A percentile compares a stretch with the other conserved stretches of the same genome.
Evolutionary conservation across 2,113 vertebrate genomes (phyloP).

Genomic region (Microcebus tavaratra): DNA sequence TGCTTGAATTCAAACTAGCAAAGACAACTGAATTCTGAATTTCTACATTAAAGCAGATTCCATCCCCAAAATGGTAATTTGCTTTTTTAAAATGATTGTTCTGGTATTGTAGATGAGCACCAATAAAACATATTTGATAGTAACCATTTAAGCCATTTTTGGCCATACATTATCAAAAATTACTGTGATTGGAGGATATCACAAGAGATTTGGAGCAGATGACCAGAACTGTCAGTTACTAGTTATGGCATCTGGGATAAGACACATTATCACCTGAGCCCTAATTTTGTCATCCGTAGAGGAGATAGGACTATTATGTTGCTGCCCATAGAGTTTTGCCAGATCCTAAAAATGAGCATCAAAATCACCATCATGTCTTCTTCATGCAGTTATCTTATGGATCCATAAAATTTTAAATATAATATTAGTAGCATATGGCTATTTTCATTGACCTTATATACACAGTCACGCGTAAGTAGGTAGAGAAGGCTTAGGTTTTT

Average conservation of each 20-base stretch:
- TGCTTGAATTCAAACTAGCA: background rate
- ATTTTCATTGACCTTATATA: background rate
- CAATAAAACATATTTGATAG: background rate
- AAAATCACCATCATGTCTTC: background rate
- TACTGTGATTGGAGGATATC: background rate
- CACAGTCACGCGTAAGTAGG: background rate
- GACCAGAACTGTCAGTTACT: background rate
- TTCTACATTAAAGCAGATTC: background rate
- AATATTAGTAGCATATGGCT: background rate
- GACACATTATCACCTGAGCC: background rate
- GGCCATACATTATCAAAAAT: background rate
- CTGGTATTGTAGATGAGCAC: background rate
- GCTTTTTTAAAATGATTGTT: slow-evolving; percentile 12
- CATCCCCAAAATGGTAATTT: background rate
- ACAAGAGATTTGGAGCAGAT: background rate
- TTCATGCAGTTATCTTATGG: background rate
- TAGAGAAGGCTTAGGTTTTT: background rate
- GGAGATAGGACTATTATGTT: background rate
- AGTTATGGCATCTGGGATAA: background rate
- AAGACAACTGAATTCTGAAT: background rate
- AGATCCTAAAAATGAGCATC: background rate
- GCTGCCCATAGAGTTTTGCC: background rate
- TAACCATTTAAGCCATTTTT: background rate
- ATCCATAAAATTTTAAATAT: background rate
- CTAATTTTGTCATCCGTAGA: background rate